Base-by-base conservation (phyloP, 23 tunicate genomes). In the Phallusia fumigata region DNA sequence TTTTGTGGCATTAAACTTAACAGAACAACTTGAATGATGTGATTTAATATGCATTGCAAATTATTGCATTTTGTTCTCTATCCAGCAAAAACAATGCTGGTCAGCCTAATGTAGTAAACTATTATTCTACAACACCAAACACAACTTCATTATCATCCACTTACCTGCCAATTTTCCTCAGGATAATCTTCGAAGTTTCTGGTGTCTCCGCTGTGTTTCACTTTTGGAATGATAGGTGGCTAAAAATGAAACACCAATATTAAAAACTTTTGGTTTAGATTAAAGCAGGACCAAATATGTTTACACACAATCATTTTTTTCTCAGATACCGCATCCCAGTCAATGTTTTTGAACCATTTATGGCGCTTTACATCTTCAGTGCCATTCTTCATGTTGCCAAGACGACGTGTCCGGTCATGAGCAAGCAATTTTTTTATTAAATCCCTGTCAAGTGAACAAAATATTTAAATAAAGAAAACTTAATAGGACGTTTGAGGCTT, bases 121-220 rank as follows among this genome's bases (percentile, higher is more conserved):
- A n/a, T n/a, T n/a, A n/a, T n/a, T n/a, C n/a, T n/a, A n/a, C n/a
- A n/a, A n/a, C n/a, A n/a, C n/a, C n/a, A n/a, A n/a, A n/a, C n/a
- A n/a, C n/a, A n/a, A n/a, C n/a, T n/a, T n/a, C n/a, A n/a, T n/a
- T n/a, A n/a, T n/a, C n/a, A n/a, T n/a, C n/a, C n/a, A n/a, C n/a
- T n/a, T 21, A 87, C 91, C 85, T 76, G 77, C 91, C 91, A 87
- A 36, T 84, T 85, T 64, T 80, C 94, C 52, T 89, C 94, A 22
- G 94, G 88, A 58, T 89, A 89, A 75, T 84, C 89, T 65, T 89
- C 94, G 53, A 89, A 89, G 52, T 89, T 89, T 24, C 85, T 32
- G 3, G 94, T 84, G 50, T 89, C 94, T 1, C 94, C 94, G 45
- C 85, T 81, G 69, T 89, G 88, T 74, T 47, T 81, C 0, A 89